A percentile compares a stretch with the other conserved stretches of the same genome.
phyloP scores from a whole-genome alignment of 2,888 invertebrate species.

The Zygogramma bicolorata region DNA sequence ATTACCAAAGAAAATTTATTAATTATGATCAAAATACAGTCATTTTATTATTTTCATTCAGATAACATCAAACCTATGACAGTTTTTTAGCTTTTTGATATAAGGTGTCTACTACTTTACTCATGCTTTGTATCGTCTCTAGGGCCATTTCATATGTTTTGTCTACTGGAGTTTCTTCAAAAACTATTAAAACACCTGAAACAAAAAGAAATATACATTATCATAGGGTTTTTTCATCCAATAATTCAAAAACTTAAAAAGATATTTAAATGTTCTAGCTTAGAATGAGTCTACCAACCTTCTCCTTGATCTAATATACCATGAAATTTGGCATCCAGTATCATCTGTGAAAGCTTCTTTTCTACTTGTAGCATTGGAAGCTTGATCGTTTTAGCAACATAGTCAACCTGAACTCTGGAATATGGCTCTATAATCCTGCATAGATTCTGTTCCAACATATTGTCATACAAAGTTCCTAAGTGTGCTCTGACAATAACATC shows the following conservation, averaged over 20 bases:
- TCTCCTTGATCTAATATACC: slow-evolving; percentile 99
- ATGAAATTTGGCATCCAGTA: slow-evolving; percentile 96
- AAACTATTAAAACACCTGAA: slow-evolving; percentile 91
- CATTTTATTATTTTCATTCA: slow-evolving; percentile 36
- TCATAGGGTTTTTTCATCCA: neutral
- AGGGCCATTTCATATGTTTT: slow-evolving; percentile 98
- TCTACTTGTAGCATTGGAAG: slow-evolving; percentile 93
- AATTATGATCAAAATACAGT: slow-evolving; percentile 41
- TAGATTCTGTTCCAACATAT: slow-evolving; percentile 98
- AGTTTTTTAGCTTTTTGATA: slow-evolving; percentile 99
- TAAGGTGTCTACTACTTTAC: slow-evolving; percentile 98
- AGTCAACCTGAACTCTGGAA: slow-evolving; percentile 94
- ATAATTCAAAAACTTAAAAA: too few species aligned
- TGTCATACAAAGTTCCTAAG: slow-evolving; percentile 95
- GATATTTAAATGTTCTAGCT: too few species aligned
- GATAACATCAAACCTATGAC: slow-evolving; percentile 73
- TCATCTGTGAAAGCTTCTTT: slow-evolving; percentile 99
- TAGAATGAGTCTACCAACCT: slow-evolving; percentile 67
- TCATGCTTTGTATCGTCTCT: slow-evolving; percentile 98
- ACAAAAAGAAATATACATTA: slow-evolving; percentile 38
- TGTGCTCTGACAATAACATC: slow-evolving; percentile 98
- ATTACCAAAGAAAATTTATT: slow-evolving; percentile 6
- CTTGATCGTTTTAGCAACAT: slow-evolving; percentile 92
- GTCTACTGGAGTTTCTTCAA: slow-evolving; percentile 94
- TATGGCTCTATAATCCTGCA: slow-evolving; percentile 99